Conservation (phyloP, 2,888 invertebrate species). For the Andrena marginata region DNA sequence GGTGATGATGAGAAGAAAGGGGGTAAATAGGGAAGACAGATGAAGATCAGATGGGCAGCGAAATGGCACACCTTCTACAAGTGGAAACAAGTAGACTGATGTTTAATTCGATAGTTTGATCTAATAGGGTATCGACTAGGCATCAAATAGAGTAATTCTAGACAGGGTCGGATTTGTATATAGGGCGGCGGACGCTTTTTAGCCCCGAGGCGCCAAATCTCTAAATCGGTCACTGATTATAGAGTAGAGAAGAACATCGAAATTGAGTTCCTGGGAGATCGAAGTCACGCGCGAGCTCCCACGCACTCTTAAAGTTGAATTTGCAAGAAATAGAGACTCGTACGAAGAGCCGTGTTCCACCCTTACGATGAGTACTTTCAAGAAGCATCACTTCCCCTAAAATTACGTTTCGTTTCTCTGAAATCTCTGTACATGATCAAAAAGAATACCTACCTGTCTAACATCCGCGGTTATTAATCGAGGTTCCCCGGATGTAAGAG, state of each 20-base stretch:
- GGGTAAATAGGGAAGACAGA: conserved; percentile 13
- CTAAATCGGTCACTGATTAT: too few relatives aligned
- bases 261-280: too few relatives aligned
- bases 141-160: too few relatives aligned
- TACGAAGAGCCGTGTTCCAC: neutral
- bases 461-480: neutral
- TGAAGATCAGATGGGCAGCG: conserved; percentile 13
- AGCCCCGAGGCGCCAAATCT: too few relatives aligned
- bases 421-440: too few relatives aligned
- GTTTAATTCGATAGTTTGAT: neutral
- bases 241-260: too few relatives aligned
- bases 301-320: neutral
- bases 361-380: neutral
- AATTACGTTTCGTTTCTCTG: neutral
- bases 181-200: too few relatives aligned
- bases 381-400: neutral
- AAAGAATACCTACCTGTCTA: too few relatives aligned
- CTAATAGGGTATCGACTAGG: neutral
- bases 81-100: neutral
- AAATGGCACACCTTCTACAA: conserved; percentile 4
- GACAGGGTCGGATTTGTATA: too few relatives aligned
- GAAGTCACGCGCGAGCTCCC: too few relatives aligned
- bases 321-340: too few relatives aligned
- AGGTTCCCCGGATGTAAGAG: neutral
- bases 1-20: conserved; percentile 30